Conservation (phyloP, 2,797 vertebrate species). For the Centroberyx gerrardi region DNA sequence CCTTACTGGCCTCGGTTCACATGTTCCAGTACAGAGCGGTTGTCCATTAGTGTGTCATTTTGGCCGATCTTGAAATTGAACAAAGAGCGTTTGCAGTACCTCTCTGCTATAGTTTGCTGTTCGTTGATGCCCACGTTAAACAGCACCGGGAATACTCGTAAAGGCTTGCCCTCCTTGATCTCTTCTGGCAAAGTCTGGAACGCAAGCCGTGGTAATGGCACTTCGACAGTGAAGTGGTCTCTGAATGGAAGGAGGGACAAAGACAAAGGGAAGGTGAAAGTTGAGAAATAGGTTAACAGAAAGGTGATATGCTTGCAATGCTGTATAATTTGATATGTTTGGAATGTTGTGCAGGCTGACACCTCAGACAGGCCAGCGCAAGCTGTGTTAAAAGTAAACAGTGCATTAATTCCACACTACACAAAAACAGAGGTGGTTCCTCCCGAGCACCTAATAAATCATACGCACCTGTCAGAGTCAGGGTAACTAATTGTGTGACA, state of each 20-base stretch:
- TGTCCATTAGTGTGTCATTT: conserved; percentile 5
- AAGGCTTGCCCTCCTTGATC: conserved; percentile 92
- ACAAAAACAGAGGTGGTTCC: not conserved
- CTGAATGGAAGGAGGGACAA: conserved; percentile 76
- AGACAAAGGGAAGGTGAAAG: not conserved
- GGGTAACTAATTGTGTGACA: no score
- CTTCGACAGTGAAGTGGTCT: conserved; percentile 93
- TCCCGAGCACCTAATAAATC: not conserved
- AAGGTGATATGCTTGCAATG: not conserved
- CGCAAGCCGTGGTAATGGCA: conserved; percentile 92
- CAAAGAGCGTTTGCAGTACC: conserved; percentile 81
- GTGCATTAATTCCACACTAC: no score
- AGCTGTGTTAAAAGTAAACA: conserved; percentile 16
- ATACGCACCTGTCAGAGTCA: no score
- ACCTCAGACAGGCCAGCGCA: conserved; percentile 37
- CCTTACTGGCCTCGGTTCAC: not conserved
- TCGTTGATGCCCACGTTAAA: conserved; percentile 99
- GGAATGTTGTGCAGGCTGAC: conserved; percentile 48
- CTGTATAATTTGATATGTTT: conserved; percentile 15
- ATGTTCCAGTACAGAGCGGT: not conserved
- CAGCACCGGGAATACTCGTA: conserved; percentile 92
- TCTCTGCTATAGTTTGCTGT: conserved; percentile 98
- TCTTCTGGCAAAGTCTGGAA: conserved; percentile 93
- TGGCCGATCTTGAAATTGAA: not conserved
- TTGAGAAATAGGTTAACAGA: not conserved